Evolutionary conservation across 2,888 invertebrate genomes (phyloP).

Genomic region (Lycia hirtaria): DNA sequence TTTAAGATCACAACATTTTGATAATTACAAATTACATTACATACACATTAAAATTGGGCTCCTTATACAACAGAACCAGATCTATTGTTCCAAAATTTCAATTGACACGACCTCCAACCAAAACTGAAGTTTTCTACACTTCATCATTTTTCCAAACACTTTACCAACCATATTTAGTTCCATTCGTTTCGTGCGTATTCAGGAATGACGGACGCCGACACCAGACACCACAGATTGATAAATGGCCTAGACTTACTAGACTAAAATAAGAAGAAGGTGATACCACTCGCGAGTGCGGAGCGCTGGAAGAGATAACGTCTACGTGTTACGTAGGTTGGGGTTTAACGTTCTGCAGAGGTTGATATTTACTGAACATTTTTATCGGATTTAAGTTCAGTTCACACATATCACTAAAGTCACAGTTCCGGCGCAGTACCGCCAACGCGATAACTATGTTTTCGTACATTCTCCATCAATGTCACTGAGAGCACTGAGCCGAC

Average conservation of each 20-base stretch:
- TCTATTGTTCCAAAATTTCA: too few species aligned
- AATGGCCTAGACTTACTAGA: constrained; percentile 17
- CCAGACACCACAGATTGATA: constrained; percentile 26
- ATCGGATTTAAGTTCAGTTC: too few species aligned
- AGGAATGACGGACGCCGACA: constrained; percentile 19
- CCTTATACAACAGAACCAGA: too few species aligned
- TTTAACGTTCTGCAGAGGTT: neutral
- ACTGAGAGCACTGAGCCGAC: too few species aligned
- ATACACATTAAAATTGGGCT: too few species aligned
- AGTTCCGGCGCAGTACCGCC: too few species aligned
- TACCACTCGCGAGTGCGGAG: constrained; percentile 9
- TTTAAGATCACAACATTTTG: too few species aligned
- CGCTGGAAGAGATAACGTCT: constrained; percentile 24
- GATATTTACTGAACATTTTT: too few species aligned
- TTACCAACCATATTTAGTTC: neutral
- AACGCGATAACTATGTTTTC: too few species aligned
- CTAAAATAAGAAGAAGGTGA: constrained; percentile 17
- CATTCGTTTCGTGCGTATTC: constrained; percentile 2
- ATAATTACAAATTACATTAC: too few species aligned
- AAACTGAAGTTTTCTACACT: neutral
- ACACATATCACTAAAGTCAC: too few species aligned
- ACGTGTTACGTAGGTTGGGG: neutral
- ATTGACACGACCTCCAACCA: neutral
- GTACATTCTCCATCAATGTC: too few species aligned
- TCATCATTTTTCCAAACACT: neutral